phyloP scores from a whole-genome alignment of 2,797 vertebrate genomes.

The Allenopithecus nigroviridis region DNA sequence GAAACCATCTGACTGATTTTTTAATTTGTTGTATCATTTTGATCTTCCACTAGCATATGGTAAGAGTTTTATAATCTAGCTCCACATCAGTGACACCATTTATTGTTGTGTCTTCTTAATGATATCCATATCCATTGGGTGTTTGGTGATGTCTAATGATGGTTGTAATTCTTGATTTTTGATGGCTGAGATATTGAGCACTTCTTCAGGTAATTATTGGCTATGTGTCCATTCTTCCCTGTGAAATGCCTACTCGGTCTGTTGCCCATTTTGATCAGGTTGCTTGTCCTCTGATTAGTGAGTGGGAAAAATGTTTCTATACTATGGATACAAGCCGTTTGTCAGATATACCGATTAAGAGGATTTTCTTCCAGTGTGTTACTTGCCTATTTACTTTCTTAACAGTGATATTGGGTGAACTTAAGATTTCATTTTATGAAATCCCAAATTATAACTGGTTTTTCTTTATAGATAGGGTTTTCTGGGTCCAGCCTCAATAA shows the following conservation, averaged over 20 bases:
- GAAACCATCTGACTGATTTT: background rate
- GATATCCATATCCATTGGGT: background rate
- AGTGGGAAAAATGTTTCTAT: too few species aligned
- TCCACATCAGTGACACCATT: too few species aligned
- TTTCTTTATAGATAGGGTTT: background rate
- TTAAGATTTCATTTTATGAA: background rate
- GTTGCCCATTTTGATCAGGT: background rate
- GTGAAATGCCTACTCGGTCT: background rate
- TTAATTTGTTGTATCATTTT: too few species aligned
- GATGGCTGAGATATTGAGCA: background rate
- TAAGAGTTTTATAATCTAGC: background rate
- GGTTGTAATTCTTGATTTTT: background rate
- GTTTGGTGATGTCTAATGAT: background rate
- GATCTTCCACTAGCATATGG: rapidly evolving
- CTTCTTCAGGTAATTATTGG: background rate
- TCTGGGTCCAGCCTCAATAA: background rate
- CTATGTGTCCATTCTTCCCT: background rate
- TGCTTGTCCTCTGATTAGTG: background rate
- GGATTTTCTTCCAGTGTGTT: background rate
- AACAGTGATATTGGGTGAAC: background rate
- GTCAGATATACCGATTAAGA: background rate
- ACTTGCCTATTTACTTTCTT: background rate
- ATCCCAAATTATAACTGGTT: background rate
- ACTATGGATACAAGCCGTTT: too few species aligned
- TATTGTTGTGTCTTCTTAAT: background rate